Evolutionary conservation across 2,113 vertebrate species (phyloP).

Genomic region (Rhynchomys soricoides): DNA sequence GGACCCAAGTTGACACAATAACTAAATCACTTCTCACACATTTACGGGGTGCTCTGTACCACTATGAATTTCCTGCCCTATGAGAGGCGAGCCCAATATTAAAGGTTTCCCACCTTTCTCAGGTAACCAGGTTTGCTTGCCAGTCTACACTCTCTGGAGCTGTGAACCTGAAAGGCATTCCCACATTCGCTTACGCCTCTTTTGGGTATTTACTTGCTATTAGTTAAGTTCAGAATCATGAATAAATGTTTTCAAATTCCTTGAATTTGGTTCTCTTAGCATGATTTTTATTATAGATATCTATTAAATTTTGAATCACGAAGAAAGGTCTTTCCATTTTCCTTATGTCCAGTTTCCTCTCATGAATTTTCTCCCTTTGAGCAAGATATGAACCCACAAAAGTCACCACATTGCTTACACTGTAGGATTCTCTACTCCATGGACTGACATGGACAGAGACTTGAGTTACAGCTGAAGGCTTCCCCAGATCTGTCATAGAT

Average conservation of each 20-base stretch:
- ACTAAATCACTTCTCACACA: not conserved
- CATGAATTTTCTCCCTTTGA: conserved; percentile 66
- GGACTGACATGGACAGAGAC: not conserved
- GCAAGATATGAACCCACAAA: conserved; percentile 54
- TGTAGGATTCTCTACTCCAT: not conserved
- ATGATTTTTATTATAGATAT: conserved; percentile 59
- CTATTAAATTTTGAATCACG: conserved; percentile 53
- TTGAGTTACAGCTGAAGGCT: not conserved
- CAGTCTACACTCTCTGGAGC: conserved; percentile 51
- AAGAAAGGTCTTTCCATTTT: conserved; percentile 67
- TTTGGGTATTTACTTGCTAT: conserved; percentile 43
- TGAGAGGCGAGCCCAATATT: conserved; percentile 48
- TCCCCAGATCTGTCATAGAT: not conserved
- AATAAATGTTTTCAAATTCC: not conserved
- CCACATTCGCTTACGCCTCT: conserved; percentile 55
- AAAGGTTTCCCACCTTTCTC: conserved; percentile 53
- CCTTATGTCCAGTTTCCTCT: conserved; percentile 59
- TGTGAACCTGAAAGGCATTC: conserved; percentile 59
- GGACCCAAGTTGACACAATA: not conserved
- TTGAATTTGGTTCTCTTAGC: conserved; percentile 36
- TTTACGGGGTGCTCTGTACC: not conserved
- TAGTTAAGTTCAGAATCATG: not conserved
- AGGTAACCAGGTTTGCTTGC: conserved; percentile 34
- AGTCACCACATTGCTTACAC: conserved; percentile 54
- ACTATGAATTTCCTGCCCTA: conserved; percentile 15